A percentile compares a stretch with the other conserved stretches of the same genome.
Evolutionary conservation across 1,140 invertebrate species (phyloP).

Genomic region (Drosophila triauraria): DNA sequence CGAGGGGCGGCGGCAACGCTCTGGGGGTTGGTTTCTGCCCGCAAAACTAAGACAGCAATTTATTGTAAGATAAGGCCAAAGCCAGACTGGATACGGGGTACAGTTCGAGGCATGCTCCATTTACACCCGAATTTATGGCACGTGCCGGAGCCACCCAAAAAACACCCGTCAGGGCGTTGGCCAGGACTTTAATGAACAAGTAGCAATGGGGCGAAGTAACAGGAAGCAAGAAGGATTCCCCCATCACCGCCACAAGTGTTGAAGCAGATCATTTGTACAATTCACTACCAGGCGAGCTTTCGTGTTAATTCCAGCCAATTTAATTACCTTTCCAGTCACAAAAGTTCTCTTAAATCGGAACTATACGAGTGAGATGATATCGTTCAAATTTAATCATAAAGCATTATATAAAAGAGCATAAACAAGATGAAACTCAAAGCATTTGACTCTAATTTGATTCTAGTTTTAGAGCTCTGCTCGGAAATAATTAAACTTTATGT

Average conservation of each 20-base stretch:
- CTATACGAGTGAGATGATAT: background rate
- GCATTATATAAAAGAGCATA: too few relatives aligned
- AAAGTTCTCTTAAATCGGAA: background rate
- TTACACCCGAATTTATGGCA: constrained; percentile 75
- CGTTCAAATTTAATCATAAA: background rate
- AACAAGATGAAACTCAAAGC: too few relatives aligned
- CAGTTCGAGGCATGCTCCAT: constrained; percentile 66
- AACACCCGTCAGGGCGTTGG: constrained; percentile 49
- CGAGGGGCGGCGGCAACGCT: background rate
- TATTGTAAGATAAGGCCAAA: constrained; percentile 72
- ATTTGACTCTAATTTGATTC: background rate
- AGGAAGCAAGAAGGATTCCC: background rate
- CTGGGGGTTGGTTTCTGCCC: constrained; percentile 24
- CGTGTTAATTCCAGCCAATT: constrained; percentile 39
- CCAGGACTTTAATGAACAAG: constrained; percentile 53
- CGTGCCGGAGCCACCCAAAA: constrained; percentile 47
- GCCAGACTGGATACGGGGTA: constrained; percentile 52
- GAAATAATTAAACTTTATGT: background rate
- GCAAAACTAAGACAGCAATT: constrained; percentile 71
- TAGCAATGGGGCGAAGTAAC: constrained; percentile 7
- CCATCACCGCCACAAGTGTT: background rate
- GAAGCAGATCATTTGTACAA: constrained; percentile 5
- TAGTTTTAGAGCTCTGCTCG: background rate
- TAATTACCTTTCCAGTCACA: constrained; percentile 27
- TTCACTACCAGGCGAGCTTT: constrained; percentile 31